Evolutionary conservation across 2,113 vertebrate species (phyloP).

Genomic region (Oryzias melastigma): DNA sequence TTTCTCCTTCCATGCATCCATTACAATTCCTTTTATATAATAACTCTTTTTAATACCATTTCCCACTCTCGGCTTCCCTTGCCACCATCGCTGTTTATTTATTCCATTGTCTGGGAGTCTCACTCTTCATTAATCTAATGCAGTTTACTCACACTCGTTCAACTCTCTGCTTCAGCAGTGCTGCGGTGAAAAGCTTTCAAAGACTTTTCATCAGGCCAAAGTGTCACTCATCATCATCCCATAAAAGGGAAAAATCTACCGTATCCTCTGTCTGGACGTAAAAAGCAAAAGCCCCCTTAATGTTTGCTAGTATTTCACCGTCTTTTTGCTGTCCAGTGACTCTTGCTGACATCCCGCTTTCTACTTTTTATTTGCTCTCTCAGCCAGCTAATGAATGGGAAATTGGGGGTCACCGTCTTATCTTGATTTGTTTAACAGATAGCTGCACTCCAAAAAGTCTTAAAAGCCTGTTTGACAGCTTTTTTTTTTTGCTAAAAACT

Average conservation of each 20-base stretch:
- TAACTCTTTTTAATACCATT: conserved; percentile 37
- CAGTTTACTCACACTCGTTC: conserved; percentile 45
- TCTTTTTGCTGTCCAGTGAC: conserved; percentile 3
- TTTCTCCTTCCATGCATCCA: conserved; percentile 27
- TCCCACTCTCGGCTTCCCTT: conserved; percentile 18
- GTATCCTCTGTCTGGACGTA: conserved; percentile 22
- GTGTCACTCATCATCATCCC: conserved; percentile 41
- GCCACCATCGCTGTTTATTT: conserved; percentile 35
- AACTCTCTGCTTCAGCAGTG: conserved; percentile 47
- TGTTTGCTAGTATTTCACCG: background rate
- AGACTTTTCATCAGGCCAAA: conserved; percentile 31
- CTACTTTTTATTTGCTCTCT: conserved; percentile 9
- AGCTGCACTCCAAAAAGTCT: conserved; percentile 18
- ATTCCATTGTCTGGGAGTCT: conserved; percentile 43
- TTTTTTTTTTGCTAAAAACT: conserved; percentile 21
- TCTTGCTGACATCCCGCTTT: conserved; percentile 8
- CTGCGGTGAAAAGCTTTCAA: conserved; percentile 37
- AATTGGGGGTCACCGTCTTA: conserved; percentile 16
- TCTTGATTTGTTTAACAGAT: conserved; percentile 32
- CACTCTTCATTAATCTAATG: conserved; percentile 64
- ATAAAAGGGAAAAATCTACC: conserved; percentile 31
- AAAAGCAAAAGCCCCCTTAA: conserved; percentile 24
- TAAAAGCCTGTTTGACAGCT: conserved; percentile 9
- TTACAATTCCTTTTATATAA: conserved; percentile 38
- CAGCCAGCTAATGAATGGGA: conserved; percentile 11